Conservation (phyloP, 2,797 vertebrate species). For the Sternarchorhynchus goeldii region DNA sequence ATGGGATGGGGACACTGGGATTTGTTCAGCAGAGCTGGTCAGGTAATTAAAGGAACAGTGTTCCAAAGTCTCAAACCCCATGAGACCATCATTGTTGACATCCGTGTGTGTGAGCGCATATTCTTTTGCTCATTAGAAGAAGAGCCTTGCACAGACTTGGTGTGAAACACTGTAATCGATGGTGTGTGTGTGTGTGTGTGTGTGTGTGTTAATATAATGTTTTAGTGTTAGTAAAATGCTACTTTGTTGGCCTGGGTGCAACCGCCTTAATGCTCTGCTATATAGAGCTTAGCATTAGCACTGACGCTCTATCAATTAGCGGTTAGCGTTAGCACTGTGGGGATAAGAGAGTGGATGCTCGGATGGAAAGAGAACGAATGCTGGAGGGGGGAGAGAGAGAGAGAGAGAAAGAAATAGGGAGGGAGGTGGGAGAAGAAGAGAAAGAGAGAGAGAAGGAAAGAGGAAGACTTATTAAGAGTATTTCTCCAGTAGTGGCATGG, state of each 20-base stretch:
- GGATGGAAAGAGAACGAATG: too few species aligned
- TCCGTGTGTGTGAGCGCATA: background rate
- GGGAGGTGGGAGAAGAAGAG: too few species aligned
- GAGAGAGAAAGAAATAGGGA: too few species aligned
- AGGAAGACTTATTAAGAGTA: too few species aligned
- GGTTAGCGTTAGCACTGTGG: background rate
- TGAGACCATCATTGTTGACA: background rate
- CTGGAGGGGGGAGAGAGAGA: too few species aligned
- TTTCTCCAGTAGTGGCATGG: background rate
- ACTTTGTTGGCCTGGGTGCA: background rate
- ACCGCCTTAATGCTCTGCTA: constrained; percentile 6
- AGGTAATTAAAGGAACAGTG: constrained; percentile 4
- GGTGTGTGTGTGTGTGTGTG: constrained; percentile 4
- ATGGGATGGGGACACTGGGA: too few species aligned
- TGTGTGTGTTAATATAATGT: background rate
- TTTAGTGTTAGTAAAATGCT: background rate
- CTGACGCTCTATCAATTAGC: constrained; percentile 7
- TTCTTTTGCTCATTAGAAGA: background rate
- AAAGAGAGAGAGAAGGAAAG: too few species aligned
- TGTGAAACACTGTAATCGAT: constrained; percentile 15
- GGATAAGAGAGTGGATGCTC: too few species aligned
- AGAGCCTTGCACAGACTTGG: constrained; percentile 3
- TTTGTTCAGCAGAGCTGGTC: too few species aligned
- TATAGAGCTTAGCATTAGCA: constrained; percentile 13
- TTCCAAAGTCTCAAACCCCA: background rate